Conservation (phyloP, 2,888 invertebrate genomes). For the Drosophila robusta region DNA sequence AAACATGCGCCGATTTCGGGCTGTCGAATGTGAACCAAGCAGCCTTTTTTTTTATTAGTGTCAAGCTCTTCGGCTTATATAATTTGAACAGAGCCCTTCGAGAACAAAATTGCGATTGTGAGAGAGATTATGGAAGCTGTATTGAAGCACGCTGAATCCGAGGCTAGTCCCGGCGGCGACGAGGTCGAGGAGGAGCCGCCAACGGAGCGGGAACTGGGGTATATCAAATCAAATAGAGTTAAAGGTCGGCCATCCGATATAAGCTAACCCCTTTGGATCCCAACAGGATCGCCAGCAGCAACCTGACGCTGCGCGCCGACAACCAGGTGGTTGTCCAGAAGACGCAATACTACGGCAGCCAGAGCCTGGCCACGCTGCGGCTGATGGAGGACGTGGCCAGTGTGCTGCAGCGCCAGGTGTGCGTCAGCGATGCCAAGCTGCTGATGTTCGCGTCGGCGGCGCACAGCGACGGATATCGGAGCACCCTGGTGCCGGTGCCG, state of each 20-base stretch:
- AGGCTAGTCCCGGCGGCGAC: neutral
- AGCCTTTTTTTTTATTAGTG: neutral
- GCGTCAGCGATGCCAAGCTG: slow-evolving; percentile 27
- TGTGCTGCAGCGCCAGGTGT: slow-evolving; percentile 11
- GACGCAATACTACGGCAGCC: neutral
- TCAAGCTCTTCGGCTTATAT: neutral
- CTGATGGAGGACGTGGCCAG: neutral
- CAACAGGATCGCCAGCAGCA: slow-evolving; percentile 1
- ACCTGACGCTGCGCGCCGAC: neutral
- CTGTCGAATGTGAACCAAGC: neutral
- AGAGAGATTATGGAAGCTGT: slow-evolving; percentile 1
- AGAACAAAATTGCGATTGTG: slow-evolving; percentile 6
- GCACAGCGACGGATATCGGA: slow-evolving; percentile 15
- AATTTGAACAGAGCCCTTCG: neutral
- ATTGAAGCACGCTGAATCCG: no score
- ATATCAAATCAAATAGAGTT: no score
- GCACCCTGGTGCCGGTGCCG: slow-evolving; percentile 30
- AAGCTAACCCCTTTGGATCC: neutral
- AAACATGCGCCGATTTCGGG: no score
- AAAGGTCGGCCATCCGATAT: no score
- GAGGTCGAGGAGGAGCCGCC: neutral
- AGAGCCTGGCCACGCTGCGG: neutral
- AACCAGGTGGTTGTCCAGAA: neutral
- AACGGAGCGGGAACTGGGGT: slow-evolving; percentile 2
- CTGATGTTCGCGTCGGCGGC: slow-evolving; percentile 39